phyloP scores from a whole-genome alignment of 2,888 invertebrate genomes.

The Caenorhabditis virilis region DNA sequence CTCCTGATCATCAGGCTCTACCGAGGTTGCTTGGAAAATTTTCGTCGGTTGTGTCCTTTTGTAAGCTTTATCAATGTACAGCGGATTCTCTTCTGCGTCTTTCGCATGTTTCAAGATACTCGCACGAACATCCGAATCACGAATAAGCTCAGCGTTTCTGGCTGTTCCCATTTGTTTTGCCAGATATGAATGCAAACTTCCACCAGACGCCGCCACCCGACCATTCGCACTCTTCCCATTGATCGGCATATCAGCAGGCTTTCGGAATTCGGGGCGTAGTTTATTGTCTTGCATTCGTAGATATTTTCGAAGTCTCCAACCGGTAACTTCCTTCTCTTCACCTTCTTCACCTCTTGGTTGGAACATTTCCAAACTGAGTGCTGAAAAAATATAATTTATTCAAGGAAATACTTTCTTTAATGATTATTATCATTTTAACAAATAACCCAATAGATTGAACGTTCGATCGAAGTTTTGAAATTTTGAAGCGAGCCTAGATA shows the following conservation, averaged over 20 bases:
- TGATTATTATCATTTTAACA: no score
- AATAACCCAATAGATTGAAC: no score
- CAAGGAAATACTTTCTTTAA: not conserved
- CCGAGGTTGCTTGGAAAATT: conserved; percentile 61
- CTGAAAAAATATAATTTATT: conserved; percentile 48
- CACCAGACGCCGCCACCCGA: conserved; percentile 75
- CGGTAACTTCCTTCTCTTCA: conserved; percentile 66
- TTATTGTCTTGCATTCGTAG: conserved; percentile 68
- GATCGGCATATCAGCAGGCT: conserved; percentile 73
- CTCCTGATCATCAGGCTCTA: conserved; percentile 51
- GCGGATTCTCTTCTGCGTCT: conserved; percentile 62
- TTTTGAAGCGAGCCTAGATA: no score
- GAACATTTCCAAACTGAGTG: conserved; percentile 90
- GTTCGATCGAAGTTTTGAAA: no score
- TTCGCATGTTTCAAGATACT: conserved; percentile 68
- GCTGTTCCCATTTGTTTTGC: conserved; percentile 87
- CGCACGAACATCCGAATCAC: conserved; percentile 62
- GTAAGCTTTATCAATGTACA: conserved; percentile 65
- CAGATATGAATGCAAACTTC: conserved; percentile 92
- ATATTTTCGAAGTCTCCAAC: conserved; percentile 61
- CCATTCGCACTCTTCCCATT: conserved; percentile 71
- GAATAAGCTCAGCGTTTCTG: conserved; percentile 62
- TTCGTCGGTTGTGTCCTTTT: conserved; percentile 63
- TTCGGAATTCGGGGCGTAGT: conserved; percentile 69
- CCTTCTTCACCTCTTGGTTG: conserved; percentile 75